Evolutionary conservation across 2,888 invertebrate species (phyloP), one percentile per base, ranked within the genome.

Genomic region (Xestia ashworthii): DNA sequence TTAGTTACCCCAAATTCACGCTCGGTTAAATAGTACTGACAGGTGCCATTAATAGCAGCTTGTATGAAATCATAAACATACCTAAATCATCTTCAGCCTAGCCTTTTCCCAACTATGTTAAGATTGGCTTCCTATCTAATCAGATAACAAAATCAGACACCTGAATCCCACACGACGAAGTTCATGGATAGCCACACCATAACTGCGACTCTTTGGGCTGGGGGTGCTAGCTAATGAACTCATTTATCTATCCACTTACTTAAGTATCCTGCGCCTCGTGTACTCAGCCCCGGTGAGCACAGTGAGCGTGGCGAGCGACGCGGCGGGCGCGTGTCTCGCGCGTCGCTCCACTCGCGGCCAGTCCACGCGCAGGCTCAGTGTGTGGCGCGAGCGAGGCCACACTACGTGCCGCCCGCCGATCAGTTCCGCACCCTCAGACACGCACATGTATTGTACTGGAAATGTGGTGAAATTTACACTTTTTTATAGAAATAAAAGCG

Each of bases 191-290:
- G 22, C 53, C 22, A 60, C 60, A 60, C 16, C 3, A 60, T 60
- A 60, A n/a, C 22, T 53, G 53, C 22, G 8, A 50, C 8, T 50
- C 48, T 48, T 44, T 44, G 5, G 48, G 48, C 48, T 16, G 53
- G 6, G 3, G 22, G 60, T 60, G 60, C 32, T 32, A 58, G 14
- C 25, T 58, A 58, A 12, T 58, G 5, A 58, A 25, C 58, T 16
- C 25, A 16, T 60, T 16, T 8, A 60, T 8, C n/a, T 60, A 9
- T 32, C 58, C 25, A 60, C 77, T 64, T 78, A 95, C 96, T 91
- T 94, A 67, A 96, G 93, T 92, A 96, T 95, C 90, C 96, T 89
- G 9, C 93, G 90, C 0, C 96, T 76, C 0, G 95, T 95, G 86
- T 86, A 60, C 89, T 96, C 96, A 0, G 94, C 91, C 55, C 95